Evolutionary conservation across 2,113 vertebrate species (phyloP), one percentile per base, ranked within the genome.

Genomic region (Paradisaea rubra): DNA sequence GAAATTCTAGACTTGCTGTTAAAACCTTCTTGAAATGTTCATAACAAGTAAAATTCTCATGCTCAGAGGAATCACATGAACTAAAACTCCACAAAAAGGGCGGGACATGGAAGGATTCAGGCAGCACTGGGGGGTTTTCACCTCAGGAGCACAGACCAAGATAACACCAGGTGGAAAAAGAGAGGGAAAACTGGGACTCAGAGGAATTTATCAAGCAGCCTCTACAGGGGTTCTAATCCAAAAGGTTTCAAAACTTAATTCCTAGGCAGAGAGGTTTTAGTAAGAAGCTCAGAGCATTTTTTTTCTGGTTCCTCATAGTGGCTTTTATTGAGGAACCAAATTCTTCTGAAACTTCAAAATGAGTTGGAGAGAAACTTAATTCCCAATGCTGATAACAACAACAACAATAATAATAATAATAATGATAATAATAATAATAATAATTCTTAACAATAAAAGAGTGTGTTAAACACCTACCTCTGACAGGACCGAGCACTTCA

Each of bases 21-120:
- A 30, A 54, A 65, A 23, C 8, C 24, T 16, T 65, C 47, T 30
- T 23, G 27, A 81, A 77, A 50, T 8, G 39, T 7, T 19, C 16
- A 20, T 4, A 69, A 15, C 7, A 45, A 44, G 12, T 8, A 19
- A 45, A 73, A 44, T 30, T 33, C 31, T 57, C 39, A 15, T 8
- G 9, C 16, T 47, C 2, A 0, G 16, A 37, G 44, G 25, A 59
- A 27, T 2, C 44, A 37, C 1, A 7, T 2, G 13, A 81, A 50
- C 42, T 23, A 69, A 56, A 20, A 13, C 11, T 20, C 8, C 8
- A 4, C 17, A 33, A 25, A 53, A 54, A 68, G 18, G 21, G 22
- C 8, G 31, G 8, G 23, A 12, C 13, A 31, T 13, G 49, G 19
- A 18, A 54, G 20, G 21, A 57, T 14, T 39, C 69, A 25, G 66